A percentile compares a stretch with the other conserved stretches of the same genome.
Conservation (phyloP, 2,888 invertebrate species). For the Pherbina coryleti region DNA sequence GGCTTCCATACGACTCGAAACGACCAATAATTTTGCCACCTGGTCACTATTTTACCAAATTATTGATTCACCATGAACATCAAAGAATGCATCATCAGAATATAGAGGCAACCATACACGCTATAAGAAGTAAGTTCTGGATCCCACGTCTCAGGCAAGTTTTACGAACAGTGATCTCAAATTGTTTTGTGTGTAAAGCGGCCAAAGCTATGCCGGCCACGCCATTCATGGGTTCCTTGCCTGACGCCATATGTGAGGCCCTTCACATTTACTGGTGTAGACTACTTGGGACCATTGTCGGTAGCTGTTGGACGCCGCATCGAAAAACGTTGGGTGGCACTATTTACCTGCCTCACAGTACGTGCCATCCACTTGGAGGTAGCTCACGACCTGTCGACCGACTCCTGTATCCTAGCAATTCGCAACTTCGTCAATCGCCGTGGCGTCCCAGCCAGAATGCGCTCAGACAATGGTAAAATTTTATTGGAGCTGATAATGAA, state of each 20-base stretch:
- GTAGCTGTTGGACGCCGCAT: constrained; percentile 10
- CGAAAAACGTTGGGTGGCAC: constrained; percentile 19
- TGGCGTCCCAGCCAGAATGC: too few species aligned
- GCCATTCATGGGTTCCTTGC: too few species aligned
- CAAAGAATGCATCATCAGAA: background rate
- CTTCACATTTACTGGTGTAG: background rate
- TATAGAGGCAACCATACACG: background rate
- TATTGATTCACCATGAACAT: background rate
- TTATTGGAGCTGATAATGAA: too few species aligned
- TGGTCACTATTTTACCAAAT: background rate
- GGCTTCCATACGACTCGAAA: background rate
- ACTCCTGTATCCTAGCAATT: too few species aligned
- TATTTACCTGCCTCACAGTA: constrained; percentile 27
- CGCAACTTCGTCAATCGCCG: too few species aligned
- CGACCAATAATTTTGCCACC: background rate
- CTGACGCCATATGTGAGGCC: background rate
- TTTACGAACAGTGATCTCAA: background rate
- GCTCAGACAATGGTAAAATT: too few species aligned
- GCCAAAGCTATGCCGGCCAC: too few species aligned
- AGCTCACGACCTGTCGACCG: background rate
- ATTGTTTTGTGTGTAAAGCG: background rate
- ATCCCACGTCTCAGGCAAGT: background rate
- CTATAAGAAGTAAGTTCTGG: background rate
- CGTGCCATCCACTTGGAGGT: constrained; percentile 38
- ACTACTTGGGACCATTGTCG: constrained; percentile 1